Percentiles rank a stretch among this genome's conserved stretches.
Conservation (phyloP, 2,113 vertebrate species). For the Bos javanicus region DNA sequence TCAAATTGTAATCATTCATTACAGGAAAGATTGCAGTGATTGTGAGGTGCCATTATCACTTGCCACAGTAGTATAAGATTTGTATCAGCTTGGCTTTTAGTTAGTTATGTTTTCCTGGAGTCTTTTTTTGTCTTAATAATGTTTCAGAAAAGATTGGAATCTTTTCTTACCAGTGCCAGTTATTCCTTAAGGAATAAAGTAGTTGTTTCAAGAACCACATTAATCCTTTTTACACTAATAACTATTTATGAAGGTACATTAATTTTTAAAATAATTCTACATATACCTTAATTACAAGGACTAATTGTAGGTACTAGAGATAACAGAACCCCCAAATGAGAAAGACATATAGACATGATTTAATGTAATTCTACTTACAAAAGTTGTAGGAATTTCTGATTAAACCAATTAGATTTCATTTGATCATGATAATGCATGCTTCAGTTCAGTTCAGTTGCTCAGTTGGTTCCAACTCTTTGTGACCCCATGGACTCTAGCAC, state of each 20-base stretch:
- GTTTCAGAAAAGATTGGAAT: background rate
- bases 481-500: background rate
- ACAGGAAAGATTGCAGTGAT: background rate
- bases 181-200: background rate
- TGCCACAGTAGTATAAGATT: background rate
- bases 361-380: background rate
- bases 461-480: background rate
- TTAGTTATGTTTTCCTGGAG: background rate
- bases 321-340: background rate
- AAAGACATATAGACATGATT: background rate
- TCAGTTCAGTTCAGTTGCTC: background rate
- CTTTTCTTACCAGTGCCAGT: background rate
- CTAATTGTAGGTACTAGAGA: background rate
- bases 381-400: background rate
- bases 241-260: background rate
- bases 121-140: conserved; percentile 15
- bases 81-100: background rate
- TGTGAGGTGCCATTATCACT: background rate
- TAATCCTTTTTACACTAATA: background rate
- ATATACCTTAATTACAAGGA: background rate
- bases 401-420: background rate
- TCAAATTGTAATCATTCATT: background rate
- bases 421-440: background rate
- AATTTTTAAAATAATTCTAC: background rate
- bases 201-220: background rate